Conservation (phyloP, 2,113 vertebrate species). For the Pluvianellus socialis region DNA sequence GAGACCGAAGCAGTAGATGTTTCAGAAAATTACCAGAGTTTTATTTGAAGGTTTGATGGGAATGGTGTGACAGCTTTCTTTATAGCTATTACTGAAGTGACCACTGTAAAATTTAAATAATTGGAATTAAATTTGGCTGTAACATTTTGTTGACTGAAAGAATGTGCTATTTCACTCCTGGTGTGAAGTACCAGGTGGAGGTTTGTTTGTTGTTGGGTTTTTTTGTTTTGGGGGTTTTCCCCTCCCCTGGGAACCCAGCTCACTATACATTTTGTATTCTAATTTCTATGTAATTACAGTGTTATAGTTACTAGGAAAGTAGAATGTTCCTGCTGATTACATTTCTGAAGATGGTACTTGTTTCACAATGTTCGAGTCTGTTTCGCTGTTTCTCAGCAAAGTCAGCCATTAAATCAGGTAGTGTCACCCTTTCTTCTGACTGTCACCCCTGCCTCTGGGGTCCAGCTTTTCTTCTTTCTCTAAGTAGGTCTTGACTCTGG, state of each 20-base stretch:
- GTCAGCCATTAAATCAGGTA: too few relatives aligned
- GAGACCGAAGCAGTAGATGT: neutral
- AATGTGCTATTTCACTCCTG: neutral
- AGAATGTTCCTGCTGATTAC: neutral
- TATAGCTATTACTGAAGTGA: neutral
- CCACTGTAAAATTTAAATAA: neutral
- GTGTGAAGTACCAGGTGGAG: neutral
- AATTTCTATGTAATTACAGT: neutral
- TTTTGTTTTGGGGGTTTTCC: neutral
- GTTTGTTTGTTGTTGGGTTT: neutral
- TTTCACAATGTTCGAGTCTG: neutral
- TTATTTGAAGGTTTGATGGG: neutral
- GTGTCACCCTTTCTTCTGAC: neutral
- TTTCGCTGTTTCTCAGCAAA: neutral
- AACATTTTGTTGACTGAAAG: neutral
- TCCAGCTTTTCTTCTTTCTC: neutral
- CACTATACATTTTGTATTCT: neutral
- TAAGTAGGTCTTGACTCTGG: neutral
- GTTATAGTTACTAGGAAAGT: neutral
- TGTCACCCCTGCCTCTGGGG: neutral
- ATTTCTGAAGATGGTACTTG: neutral
- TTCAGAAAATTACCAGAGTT: neutral
- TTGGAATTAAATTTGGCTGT: neutral
- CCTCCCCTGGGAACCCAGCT: neutral
- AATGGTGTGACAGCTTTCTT: neutral